A percentile compares a stretch with the other conserved stretches of the same genome.
Evolutionary conservation across 92 coral and sea anemone genomes (phyloP).

Genomic region (Paragorgia papillata): DNA sequence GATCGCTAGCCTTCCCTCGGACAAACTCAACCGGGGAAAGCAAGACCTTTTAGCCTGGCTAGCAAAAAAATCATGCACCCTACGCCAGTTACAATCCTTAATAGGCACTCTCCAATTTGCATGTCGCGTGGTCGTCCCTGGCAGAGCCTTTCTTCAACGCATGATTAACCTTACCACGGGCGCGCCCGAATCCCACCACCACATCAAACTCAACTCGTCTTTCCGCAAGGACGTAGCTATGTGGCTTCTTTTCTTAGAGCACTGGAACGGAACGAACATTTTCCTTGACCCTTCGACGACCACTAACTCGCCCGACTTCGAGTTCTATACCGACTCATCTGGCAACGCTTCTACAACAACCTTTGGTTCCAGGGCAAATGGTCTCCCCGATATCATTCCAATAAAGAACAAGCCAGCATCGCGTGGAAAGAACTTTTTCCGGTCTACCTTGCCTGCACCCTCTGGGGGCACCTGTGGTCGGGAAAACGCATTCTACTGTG

Average conservation of each 20-base stretch:
- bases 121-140: conserved; percentile 25
- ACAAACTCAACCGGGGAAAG: conserved; percentile 7
- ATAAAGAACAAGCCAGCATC: conserved; percentile 2
- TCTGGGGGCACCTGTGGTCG: conserved; percentile 22
- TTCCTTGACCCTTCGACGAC: background rate
- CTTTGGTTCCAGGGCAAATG: conserved; percentile 21
- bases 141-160: conserved; percentile 39
- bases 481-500: conserved; percentile 25
- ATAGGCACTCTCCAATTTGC: conserved; percentile 44
- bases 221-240: conserved; percentile 22
- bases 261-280: conserved; percentile 31
- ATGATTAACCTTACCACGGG: conserved; percentile 25
- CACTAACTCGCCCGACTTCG: background rate
- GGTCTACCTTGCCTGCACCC: conserved; percentile 2
- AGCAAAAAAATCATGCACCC: background rate
- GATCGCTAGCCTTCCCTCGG: conserved; percentile 29
- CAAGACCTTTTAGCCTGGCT: background rate
- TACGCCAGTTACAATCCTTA: conserved; percentile 30
- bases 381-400: background rate
- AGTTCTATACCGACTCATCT: background rate
- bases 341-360: background rate
- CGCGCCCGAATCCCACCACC: background rate
- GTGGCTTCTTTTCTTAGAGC: conserved; percentile 24
- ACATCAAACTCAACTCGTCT: background rate
- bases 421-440: too few relatives aligned